A percentile compares a stretch with the other conserved stretches of the same genome.
Evolutionary conservation across 2,888 invertebrate species (phyloP).

Genomic region (Pecten maximus): DNA sequence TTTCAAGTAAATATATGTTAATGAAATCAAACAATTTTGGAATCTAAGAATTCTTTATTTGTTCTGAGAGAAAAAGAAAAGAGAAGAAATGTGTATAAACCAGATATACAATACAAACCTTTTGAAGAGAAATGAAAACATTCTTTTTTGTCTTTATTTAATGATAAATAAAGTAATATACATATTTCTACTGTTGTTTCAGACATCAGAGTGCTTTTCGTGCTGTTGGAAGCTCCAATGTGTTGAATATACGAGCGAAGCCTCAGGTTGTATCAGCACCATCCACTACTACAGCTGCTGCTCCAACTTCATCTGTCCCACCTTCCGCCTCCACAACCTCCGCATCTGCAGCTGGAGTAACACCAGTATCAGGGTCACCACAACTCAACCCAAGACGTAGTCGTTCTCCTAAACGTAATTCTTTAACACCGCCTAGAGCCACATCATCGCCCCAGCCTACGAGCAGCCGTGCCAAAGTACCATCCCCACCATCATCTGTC

Average conservation of each 20-base stretch:
- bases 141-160: too few relatives aligned
- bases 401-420: conserved; percentile 10
- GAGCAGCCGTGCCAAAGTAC: conserved; percentile 42
- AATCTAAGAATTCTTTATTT: too few relatives aligned
- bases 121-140: too few relatives aligned
- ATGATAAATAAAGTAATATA: too few relatives aligned
- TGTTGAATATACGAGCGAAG: conserved; percentile 61
- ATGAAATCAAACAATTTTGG: too few relatives aligned
- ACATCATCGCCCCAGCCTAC: conserved; percentile 33
- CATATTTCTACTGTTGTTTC: conserved; percentile 46
- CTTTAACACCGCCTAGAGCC: conserved; percentile 23
- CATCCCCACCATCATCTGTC: conserved; percentile 40
- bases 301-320: conserved; percentile 42
- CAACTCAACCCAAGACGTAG: conserved; percentile 27
- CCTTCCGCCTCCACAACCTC: conserved; percentile 31
- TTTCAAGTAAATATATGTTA: too few relatives aligned
- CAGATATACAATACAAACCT: too few relatives aligned
- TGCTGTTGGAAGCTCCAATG: conserved; percentile 62
- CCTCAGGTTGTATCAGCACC: conserved; percentile 46
- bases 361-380: conserved; percentile 37
- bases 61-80: too few relatives aligned
- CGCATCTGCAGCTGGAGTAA: conserved; percentile 38
- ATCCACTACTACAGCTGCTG: conserved; percentile 57
- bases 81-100: too few relatives aligned
- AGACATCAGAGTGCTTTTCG: conserved; percentile 65